These are phyloP conservation scores for Callaeas wilsoni DNA, from an alignment of 2,113 vertebrate species.

Conservation along the genomic window DNA sequence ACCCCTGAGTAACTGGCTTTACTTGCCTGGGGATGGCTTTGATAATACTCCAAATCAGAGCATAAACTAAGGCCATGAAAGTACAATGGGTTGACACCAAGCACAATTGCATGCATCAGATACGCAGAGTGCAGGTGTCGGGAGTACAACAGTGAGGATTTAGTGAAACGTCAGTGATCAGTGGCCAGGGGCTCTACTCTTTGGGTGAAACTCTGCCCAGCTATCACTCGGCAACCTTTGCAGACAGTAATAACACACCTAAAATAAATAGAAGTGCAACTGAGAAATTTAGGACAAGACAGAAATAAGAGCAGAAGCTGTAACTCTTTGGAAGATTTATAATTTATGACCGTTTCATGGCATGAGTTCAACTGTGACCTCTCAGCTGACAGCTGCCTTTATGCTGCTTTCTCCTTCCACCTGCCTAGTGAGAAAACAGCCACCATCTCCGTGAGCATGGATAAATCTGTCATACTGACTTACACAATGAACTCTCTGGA, in stretches of 20 bases:
- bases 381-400: slow-evolving; percentile 76
- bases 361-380: slow-evolving; percentile 72
- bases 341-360: slow-evolving; percentile 77
- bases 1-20: not conserved
- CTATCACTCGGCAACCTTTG: not conserved
- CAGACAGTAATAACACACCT: slow-evolving; percentile 32
- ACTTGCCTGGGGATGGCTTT: not conserved
- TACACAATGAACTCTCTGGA: slow-evolving; percentile 68
- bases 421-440: slow-evolving; percentile 74
- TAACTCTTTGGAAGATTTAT: slow-evolving; percentile 70
- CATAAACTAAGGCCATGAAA: not conserved
- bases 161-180: not conserved
- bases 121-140: not conserved
- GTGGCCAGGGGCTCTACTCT: not conserved
- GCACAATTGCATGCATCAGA: fast-evolving
- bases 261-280: slow-evolving; percentile 70
- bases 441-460: slow-evolving; percentile 60
- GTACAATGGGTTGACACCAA: not conserved
- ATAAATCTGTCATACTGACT: slow-evolving; percentile 79
- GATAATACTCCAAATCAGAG: not conserved
- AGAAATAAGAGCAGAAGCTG: slow-evolving; percentile 66
- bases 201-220: not conserved
- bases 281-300: slow-evolving; percentile 53
- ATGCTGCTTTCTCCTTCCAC: slow-evolving; percentile 69
- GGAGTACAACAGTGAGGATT: not conserved